Percentiles rank a stretch among this genome's conserved stretches.
phyloP scores from a whole-genome alignment of 1,140 invertebrate genomes.

The Drosophila orosa region DNA sequence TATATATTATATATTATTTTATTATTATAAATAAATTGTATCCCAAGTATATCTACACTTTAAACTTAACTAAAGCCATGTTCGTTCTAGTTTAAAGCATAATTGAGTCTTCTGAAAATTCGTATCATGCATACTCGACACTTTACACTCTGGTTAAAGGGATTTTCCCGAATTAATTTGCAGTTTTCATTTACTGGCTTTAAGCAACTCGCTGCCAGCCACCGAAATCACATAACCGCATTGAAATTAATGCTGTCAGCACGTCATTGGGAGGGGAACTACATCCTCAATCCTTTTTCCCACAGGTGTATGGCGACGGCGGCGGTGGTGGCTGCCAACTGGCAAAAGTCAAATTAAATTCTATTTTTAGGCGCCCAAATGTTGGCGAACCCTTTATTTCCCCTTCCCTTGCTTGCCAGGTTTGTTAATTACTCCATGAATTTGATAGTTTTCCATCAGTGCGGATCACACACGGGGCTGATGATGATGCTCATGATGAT shows the following conservation, averaged over 20 bases:
- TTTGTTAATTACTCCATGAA: conserved; percentile 58
- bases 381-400: conserved; percentile 21
- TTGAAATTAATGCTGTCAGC: conserved; percentile 50
- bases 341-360: conserved; percentile 62
- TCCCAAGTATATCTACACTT: too few species aligned
- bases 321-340: conserved; percentile 26
- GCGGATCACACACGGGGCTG: conserved; percentile 45
- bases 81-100: neutral
- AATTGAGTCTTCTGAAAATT: neutral
- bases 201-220: conserved; percentile 26
- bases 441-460: conserved; percentile 59
- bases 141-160: conserved; percentile 7
- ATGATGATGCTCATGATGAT: neutral
- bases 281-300: conserved; percentile 10
- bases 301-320: conserved; percentile 36
- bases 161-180: conserved; percentile 38
- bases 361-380: conserved; percentile 48
- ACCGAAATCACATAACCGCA: conserved; percentile 47
- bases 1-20: neutral
- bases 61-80: neutral
- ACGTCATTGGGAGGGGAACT: conserved; percentile 29
- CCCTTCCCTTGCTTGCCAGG: conserved; percentile 4
- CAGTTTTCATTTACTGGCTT: conserved; percentile 22
- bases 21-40: neutral
- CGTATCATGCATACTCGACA: conserved; percentile 1